These are phyloP conservation scores for Pollenia amentaria DNA, from an alignment of 2,888 invertebrate genomes.

Conservation along the genomic window DNA sequence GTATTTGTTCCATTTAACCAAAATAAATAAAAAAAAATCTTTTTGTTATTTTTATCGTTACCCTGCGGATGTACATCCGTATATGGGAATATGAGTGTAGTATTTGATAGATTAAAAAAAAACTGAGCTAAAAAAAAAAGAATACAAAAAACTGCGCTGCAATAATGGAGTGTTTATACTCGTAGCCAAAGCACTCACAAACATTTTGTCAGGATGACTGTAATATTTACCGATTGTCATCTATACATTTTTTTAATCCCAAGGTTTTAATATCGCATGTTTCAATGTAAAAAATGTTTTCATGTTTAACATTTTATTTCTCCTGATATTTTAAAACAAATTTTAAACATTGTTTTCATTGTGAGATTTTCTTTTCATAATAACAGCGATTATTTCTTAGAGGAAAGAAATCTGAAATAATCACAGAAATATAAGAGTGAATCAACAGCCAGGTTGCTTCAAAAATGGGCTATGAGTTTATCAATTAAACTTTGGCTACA, in stretches of 20 bases:
- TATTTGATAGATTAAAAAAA: constrained; percentile 73
- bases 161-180: constrained; percentile 60
- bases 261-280: not conserved
- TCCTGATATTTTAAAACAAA: no score
- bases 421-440: no score
- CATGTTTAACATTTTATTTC: no score
- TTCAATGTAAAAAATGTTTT: not conserved
- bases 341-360: no score
- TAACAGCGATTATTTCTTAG: no score
- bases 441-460: no score
- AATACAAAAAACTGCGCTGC: constrained; percentile 15
- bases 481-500: no score
- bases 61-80: constrained; percentile 71
- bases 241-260: constrained; percentile 24
- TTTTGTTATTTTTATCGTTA: constrained; percentile 70
- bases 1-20: constrained; percentile 9
- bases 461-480: no score
- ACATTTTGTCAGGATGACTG: constrained; percentile 49
- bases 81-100: constrained; percentile 46
- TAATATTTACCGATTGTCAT: constrained; percentile 50
- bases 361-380: no score
- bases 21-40: constrained; percentile 28
- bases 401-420: no score
- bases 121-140: constrained; percentile 24
- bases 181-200: constrained; percentile 15